phyloP scores from a whole-genome alignment of 2,888 invertebrate species.

The Phasia obesa region DNA sequence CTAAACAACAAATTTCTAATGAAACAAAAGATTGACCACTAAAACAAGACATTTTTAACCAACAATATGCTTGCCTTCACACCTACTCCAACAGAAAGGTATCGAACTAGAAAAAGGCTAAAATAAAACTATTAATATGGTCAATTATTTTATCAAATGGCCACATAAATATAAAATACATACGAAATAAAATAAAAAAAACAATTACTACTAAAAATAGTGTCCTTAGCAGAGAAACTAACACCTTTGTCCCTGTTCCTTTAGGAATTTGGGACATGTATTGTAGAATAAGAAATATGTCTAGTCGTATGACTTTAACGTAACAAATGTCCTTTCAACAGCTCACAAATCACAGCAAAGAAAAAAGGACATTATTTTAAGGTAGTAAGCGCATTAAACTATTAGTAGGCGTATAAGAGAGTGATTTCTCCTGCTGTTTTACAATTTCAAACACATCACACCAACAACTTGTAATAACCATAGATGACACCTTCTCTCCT shows the following conservation, averaged over 20 bases:
- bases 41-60: conserved; percentile 34
- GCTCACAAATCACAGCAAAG: conserved; percentile 79
- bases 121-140: conserved; percentile 79
- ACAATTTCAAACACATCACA: conserved; percentile 24
- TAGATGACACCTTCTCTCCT: conserved; percentile 61
- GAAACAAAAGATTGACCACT: conserved; percentile 51
- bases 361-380: conserved; percentile 52
- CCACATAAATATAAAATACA: conserved; percentile 45
- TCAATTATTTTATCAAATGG: conserved; percentile 75
- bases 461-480: conserved; percentile 58
- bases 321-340: conserved; percentile 77
- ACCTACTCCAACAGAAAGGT: conserved; percentile 31
- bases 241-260: conserved; percentile 38
- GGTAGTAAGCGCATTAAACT: conserved; percentile 63
- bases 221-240: conserved; percentile 49
- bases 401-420: conserved; percentile 65
- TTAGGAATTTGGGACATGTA: neutral
- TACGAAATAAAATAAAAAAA: conserved; percentile 28
- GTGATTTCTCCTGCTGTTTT: conserved; percentile 61
- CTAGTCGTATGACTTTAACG: conserved; percentile 34
- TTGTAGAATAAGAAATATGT: conserved; percentile 17
- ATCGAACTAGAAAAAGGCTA: conserved; percentile 75
- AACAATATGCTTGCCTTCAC: conserved; percentile 56
- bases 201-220: conserved; percentile 40
- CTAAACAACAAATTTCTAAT: neutral